Conservation (phyloP, 2,888 invertebrate genomes). For the Hyposoter didymator region DNA sequence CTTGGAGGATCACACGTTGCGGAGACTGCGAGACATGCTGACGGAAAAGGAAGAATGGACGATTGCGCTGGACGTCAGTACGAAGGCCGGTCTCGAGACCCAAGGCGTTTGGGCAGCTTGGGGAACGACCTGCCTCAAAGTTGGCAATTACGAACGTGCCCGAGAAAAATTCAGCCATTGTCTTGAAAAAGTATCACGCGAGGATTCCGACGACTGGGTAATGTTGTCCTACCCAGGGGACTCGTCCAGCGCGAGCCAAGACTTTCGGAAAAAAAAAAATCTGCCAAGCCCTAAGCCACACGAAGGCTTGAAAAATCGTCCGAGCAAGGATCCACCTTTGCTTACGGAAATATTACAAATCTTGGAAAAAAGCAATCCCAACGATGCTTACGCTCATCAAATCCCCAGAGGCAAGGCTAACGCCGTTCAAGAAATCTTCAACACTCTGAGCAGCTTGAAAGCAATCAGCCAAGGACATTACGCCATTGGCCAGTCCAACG, state of each 20-base stretch:
- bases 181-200: slow-evolving; percentile 84
- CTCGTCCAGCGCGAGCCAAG: slow-evolving; percentile 30
- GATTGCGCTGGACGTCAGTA: slow-evolving; percentile 93
- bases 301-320: slow-evolving; percentile 80
- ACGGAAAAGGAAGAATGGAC: slow-evolving; percentile 95
- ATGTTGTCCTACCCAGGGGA: slow-evolving; percentile 77
- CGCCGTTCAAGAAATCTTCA: slow-evolving; percentile 84
- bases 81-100: slow-evolving; percentile 93
- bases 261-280: slow-evolving; percentile 57
- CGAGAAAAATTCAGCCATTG: slow-evolving; percentile 90
- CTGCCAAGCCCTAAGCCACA: slow-evolving; percentile 77
- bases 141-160: slow-evolving; percentile 92
- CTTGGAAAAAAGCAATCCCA: slow-evolving; percentile 85
- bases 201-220: slow-evolving; percentile 82
- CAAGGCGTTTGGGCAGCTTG: slow-evolving; percentile 93
- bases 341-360: slow-evolving; percentile 90
- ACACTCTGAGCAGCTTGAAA: slow-evolving; percentile 84
- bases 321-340: slow-evolving; percentile 88
- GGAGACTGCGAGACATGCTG: slow-evolving; percentile 89
- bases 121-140: slow-evolving; percentile 93
- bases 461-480: slow-evolving; percentile 83
- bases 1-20: slow-evolving; percentile 87
- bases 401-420: slow-evolving; percentile 64
- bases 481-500: slow-evolving; percentile 67
- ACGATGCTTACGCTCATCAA: slow-evolving; percentile 74